A percentile compares a stretch with the other conserved stretches of the same genome.
These are phyloP conservation scores for Ernsta delagoae DNA, from an alignment of 2,888 invertebrate genomes.

Conservation along the genomic window DNA sequence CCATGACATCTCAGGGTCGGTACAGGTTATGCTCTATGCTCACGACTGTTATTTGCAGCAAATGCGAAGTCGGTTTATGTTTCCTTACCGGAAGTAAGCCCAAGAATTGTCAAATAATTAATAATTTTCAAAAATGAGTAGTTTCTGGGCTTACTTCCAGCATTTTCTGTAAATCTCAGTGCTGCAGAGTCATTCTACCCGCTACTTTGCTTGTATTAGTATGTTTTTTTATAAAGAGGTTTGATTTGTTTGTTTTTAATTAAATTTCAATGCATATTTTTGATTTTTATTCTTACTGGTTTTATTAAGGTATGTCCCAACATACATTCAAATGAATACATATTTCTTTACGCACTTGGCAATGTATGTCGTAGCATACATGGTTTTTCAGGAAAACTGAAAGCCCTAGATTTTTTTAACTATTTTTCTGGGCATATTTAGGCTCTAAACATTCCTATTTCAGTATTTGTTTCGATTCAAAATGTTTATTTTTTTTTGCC, in stretches of 20 bases:
- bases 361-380: conserved; percentile 37
- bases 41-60: conserved; percentile 19
- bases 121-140: conserved; percentile 38
- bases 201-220: conserved; percentile 31
- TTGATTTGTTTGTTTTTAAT: conserved; percentile 37
- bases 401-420: conserved; percentile 37
- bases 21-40: conserved; percentile 35
- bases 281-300: conserved; percentile 24
- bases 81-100: conserved; percentile 25
- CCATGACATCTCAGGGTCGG: conserved; percentile 28
- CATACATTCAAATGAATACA: conserved; percentile 37
- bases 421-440: conserved; percentile 31
- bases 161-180: conserved; percentile 35
- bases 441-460: conserved; percentile 29
- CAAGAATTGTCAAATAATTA: conserved; percentile 37
- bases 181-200: conserved; percentile 27
- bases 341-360: conserved; percentile 34
- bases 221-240: conserved; percentile 33
- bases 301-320: conserved; percentile 37
- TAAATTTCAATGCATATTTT: conserved; percentile 37
- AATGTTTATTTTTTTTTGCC: no score
- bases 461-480: no score
- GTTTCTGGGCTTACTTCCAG: conserved; percentile 38
- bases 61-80: conserved; percentile 9
- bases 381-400: conserved; percentile 40